A percentile compares a stretch with the other conserved stretches of the same genome.
These are phyloP conservation scores for Osmerus eperlanus DNA, from an alignment of 2,113 vertebrate genomes.

Conservation along the genomic window DNA sequence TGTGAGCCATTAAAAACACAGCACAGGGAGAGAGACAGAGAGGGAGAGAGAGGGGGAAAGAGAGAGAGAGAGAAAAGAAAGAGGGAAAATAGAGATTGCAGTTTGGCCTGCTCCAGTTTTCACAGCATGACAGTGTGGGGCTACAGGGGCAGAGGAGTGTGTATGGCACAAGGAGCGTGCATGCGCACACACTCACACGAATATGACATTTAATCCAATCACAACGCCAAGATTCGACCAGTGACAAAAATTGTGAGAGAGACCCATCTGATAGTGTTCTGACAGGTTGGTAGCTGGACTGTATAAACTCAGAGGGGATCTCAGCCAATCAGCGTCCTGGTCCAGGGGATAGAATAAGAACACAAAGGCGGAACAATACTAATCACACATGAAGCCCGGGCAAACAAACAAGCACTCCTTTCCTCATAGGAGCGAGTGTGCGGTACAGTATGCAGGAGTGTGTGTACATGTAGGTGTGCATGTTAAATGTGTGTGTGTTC, in stretches of 20 bases:
- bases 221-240: not conserved
- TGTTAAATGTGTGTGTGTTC: conserved; percentile 12
- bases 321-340: not conserved
- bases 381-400: not conserved
- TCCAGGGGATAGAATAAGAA: not conserved
- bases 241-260: not conserved
- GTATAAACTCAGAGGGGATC: not conserved
- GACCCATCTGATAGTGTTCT: not conserved
- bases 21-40: not conserved
- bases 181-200: not conserved
- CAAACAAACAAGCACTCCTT: not conserved
- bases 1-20: too few relatives aligned
- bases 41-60: not conserved
- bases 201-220: not conserved
- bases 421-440: conserved; percentile 2
- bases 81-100: not conserved
- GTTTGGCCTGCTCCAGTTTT: not conserved
- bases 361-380: not conserved
- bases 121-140: not conserved
- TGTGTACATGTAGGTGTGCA: not conserved
- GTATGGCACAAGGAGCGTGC: not conserved
- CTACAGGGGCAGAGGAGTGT: not conserved
- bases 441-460: conserved; percentile 7
- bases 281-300: not conserved
- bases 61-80: not conserved